These are phyloP conservation scores for Patagioenas fasciata DNA, from an alignment of 2,113 vertebrate genomes.

Conservation along the genomic window DNA sequence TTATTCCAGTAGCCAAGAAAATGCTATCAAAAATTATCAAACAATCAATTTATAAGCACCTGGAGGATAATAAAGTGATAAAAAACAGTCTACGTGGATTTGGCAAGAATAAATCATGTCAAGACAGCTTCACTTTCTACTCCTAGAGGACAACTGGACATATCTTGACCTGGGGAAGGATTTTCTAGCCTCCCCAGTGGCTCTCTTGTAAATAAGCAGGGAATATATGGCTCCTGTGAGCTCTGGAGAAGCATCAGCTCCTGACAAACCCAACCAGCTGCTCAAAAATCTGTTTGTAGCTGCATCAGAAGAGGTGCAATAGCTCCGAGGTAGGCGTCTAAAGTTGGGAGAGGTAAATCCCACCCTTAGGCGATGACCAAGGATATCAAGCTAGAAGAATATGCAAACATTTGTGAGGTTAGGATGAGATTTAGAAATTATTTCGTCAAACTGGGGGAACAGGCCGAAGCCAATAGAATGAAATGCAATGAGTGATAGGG, in stretches of 20 bases:
- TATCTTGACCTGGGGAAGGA: background rate
- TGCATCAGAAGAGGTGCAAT: background rate
- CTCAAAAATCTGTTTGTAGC: background rate
- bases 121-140: background rate
- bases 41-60: too few relatives aligned
- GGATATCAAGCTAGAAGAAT: background rate
- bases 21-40: background rate
- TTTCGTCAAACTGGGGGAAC: accelerated
- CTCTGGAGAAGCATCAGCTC: background rate
- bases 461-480: background rate
- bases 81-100: background rate
- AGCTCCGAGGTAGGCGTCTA: background rate
- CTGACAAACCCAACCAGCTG: background rate
- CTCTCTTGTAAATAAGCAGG: background rate
- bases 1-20: background rate
- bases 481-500: background rate
- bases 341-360: background rate
- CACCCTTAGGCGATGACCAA: background rate
- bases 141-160: accelerated
- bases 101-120: background rate
- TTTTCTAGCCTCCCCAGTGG: background rate
- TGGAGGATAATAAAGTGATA: background rate
- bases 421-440: background rate
- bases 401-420: background rate
- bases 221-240: background rate